Base-by-base conservation (phyloP, 1,140 invertebrate species). In the Drosophila serrata region DNA sequence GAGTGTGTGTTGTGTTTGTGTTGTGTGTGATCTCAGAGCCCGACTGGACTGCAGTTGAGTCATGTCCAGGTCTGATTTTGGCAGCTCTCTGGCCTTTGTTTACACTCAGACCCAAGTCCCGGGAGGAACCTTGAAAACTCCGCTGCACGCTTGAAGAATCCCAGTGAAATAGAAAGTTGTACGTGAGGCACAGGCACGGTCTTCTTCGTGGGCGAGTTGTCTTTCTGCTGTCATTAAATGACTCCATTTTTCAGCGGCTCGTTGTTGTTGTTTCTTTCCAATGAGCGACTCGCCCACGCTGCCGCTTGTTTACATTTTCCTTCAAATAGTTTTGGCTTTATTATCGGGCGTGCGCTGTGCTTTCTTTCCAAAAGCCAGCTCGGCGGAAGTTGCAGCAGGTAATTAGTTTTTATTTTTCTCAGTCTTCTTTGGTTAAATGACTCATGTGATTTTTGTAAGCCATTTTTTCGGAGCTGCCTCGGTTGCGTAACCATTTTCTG, bases 331-430 rank as follows among this genome's bases (percentile, higher is more conserved):
- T 78, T 63, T 31, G 46, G 49, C 51, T 55, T 51, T 73, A 58
- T 42, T 73, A 58, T 42, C 53, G 35, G 37, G 13, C 51, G 65
- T 59, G 67, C 57, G 62, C 57, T 81, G 72, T 65, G 67, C 57
- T 82, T 78, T 81, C 61, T 75, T 75, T 65, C 64, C 42, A 48
- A 63, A 35, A 35, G 17, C 64, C 19, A 37, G 60, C 43, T 49
- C 24, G 58, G 64, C 84, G 84, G 84, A 87, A 88, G 84, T 81
- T 82, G 84, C 84, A 80, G 63, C 29, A 62, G 49, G 61, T 88
- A 84, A 84, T 87, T 87, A 88, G 75, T 87, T 75, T 65, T 76
- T 35, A 49, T 57, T 39, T 76, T 27, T 5, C 49, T 58, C 17
- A 39, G 49, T 79, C 67, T 68, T 64, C 51, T 61, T 37, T 33